Evolutionary conservation across 2,113 vertebrate genomes (phyloP).

Genomic region (Gobiocypris rarus): DNA sequence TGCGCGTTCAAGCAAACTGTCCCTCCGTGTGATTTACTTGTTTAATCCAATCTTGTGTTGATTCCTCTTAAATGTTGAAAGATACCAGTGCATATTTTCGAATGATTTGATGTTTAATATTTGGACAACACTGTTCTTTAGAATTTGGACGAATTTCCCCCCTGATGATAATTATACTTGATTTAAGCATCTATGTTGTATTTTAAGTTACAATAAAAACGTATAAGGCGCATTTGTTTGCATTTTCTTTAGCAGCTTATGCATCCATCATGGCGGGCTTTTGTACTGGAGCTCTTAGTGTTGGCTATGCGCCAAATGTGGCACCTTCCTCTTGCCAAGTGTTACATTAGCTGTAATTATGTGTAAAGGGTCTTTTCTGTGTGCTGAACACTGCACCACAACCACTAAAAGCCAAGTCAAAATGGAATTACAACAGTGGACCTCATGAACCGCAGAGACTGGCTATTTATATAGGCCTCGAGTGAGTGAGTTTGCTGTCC

Average conservation of each 20-base stretch:
- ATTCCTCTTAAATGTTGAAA: not conserved
- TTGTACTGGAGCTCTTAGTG: constrained; percentile 39
- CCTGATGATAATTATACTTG: too few relatives aligned
- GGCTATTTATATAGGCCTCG: not conserved
- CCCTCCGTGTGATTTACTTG: not conserved
- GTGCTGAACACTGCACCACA: constrained; percentile 40
- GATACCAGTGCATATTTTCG: not conserved
- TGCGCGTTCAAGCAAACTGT: not conserved
- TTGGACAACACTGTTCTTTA: not conserved
- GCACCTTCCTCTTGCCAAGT: constrained; percentile 56
- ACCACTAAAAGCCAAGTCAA: constrained; percentile 43
- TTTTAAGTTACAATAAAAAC: not conserved
- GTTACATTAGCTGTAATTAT: constrained; percentile 62
- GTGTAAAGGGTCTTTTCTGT: constrained; percentile 50
- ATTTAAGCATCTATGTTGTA: not conserved
- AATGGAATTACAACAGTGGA: constrained; percentile 48
- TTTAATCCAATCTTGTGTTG: not conserved
- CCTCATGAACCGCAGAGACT: not conserved
- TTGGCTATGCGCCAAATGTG: constrained; percentile 52
- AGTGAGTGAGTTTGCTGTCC: not conserved
- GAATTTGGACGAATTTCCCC: not conserved
- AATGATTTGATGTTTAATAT: not conserved
- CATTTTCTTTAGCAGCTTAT: not conserved
- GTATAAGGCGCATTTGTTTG: not conserved
- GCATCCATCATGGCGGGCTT: constrained; percentile 3